phyloP scores from a whole-genome alignment of 2,113 vertebrate genomes.

The Sarotherodon lohbergeri region DNA sequence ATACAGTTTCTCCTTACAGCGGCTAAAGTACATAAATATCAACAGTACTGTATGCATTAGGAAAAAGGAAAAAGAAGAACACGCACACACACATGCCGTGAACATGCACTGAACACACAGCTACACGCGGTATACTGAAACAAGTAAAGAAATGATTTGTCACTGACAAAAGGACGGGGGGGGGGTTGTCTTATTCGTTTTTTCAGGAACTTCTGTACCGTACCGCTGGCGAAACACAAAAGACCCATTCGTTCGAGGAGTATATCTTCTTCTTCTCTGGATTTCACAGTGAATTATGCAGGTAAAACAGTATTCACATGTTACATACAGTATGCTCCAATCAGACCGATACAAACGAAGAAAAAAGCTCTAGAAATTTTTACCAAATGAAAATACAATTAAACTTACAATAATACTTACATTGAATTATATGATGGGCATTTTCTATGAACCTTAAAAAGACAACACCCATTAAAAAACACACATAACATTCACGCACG shows the following conservation, averaged over 20 bases:
- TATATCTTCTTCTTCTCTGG: conserved; percentile 11
- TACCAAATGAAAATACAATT: conserved; percentile 63
- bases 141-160: not conserved
- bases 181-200: not conserved
- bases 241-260: conserved; percentile 23
- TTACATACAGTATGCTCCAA: conserved; percentile 31
- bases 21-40: conserved; percentile 64
- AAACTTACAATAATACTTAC: conserved; percentile 69
- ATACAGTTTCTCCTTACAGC: conserved; percentile 67
- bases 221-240: conserved; percentile 12
- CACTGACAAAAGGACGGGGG: not conserved
- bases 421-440: conserved; percentile 58
- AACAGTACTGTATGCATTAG: conserved; percentile 60
- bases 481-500: conserved; percentile 35
- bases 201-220: conserved; percentile 38
- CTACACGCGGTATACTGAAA: conserved; percentile 40
- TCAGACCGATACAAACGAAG: conserved; percentile 30
- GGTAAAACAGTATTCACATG: conserved; percentile 56
- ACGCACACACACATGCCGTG: conserved; percentile 47
- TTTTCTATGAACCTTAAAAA: conserved; percentile 45
- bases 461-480: conserved; percentile 44
- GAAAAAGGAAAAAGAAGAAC: conserved; percentile 31
- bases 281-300: conserved; percentile 67
- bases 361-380: conserved; percentile 43
- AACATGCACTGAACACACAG: conserved; percentile 65